Percentiles rank a stretch among this genome's conserved stretches.
phyloP scores from a whole-genome alignment of 2,888 invertebrate genomes.

The Melinaea menophilus region DNA sequence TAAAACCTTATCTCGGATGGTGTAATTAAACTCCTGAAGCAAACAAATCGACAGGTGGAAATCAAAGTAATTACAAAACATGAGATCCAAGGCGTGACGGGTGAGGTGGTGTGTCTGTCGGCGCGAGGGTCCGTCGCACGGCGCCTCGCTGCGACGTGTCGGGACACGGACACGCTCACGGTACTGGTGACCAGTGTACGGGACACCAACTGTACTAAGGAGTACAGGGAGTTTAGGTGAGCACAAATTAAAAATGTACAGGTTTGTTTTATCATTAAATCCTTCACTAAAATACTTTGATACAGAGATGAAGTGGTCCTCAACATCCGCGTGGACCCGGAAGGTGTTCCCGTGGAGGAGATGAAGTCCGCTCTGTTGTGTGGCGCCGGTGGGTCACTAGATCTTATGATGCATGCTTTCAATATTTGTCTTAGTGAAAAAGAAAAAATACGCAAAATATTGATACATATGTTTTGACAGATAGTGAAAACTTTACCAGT shows the following conservation, averaged over 20 bases:
- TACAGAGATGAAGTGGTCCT: constrained; percentile 80
- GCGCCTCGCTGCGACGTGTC: constrained; percentile 31
- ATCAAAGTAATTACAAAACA: neutral
- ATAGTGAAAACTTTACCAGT: constrained; percentile 36
- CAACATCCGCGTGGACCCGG: constrained; percentile 80
- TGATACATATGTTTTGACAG: constrained; percentile 29
- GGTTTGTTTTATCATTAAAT: neutral
- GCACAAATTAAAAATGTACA: neutral
- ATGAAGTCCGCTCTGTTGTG: constrained; percentile 83
- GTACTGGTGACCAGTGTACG: neutral
- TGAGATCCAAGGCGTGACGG: neutral
- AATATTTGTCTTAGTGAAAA: neutral
- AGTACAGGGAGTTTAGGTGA: neutral
- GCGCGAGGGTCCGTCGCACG: constrained; percentile 49
- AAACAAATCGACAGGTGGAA: neutral
- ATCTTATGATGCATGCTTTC: neutral
- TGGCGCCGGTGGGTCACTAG: constrained; percentile 66
- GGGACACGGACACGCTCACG: neutral
- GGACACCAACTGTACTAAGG: neutral
- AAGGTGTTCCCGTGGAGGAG: constrained; percentile 82
- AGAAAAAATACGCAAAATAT: too few species aligned
- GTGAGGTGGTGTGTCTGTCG: constrained; percentile 44
- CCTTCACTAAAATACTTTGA: neutral
- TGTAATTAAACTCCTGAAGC: too few species aligned
- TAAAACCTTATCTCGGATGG: too few species aligned